Base-by-base conservation (phyloP, 2,888 invertebrate species). In the Diadromus collaris region DNA sequence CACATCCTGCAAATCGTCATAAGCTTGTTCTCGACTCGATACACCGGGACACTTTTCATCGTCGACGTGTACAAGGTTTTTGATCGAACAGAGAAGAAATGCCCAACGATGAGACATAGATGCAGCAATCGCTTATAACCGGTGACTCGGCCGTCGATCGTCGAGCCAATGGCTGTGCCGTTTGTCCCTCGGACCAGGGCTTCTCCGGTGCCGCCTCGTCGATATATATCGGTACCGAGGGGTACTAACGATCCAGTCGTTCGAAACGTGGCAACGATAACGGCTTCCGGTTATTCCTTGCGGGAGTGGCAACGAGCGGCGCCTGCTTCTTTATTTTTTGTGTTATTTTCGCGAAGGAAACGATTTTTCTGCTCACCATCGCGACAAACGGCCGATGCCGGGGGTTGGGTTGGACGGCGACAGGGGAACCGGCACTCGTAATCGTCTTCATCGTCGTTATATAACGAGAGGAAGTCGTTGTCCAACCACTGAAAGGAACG, bases 181-280 rank as follows among this genome's bases (percentile, higher is more conserved):
- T 64, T 13, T 48, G 6, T 21, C 2, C 13, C 6, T 7, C 7
- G 3, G n/a, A 38, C 29, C 41, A 13, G 16, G 46, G 56, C 29
- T 21, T n/a, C 41, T 19, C 10, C 64, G 58, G 51, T 74, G 32
- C 46, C 10, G 48, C 29, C 19, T 46, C 29, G 38, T 67, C 61
- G 64, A 70, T 68, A 68, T 70, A 70, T 68, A 72, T 70, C 32
- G 61, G 27, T 61, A 29, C 21, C 51, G 48, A 41, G 9, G 48
- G 46, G 34, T 65, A 48, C 76, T 67, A 78, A 79, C 76, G 79
- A 78, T 61, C 38, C 27, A 24, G 41, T 60, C 51, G 64, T 65
- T 70, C 19, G 69, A 67, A 81, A 81, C 69, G 75, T 70, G 58
- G 24, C 27, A 70, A 79, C 71, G 81, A 77, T 77, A 81, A 77